phyloP scores from a whole-genome alignment of 2,888 invertebrate species.

The Globia sparganii region DNA sequence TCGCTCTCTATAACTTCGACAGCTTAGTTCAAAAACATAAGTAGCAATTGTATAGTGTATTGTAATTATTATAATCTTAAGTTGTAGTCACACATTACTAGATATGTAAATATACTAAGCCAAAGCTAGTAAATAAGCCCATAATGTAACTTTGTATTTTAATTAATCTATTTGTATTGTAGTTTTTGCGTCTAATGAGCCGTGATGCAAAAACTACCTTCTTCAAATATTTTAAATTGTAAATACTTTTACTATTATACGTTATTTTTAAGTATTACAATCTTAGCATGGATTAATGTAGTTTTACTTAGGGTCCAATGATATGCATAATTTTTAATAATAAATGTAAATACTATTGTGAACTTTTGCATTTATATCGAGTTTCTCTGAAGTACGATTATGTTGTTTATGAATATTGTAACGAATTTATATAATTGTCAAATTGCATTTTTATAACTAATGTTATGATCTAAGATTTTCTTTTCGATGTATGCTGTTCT shows the following conservation, averaged over 20 bases:
- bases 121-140: slow-evolving; percentile 42
- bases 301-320: slow-evolving; percentile 76
- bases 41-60: slow-evolving; percentile 46
- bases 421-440: slow-evolving; percentile 62
- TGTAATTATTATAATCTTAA: slow-evolving; percentile 27
- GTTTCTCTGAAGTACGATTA: slow-evolving; percentile 36
- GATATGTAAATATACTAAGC: slow-evolving; percentile 51
- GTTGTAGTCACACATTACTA: slow-evolving; percentile 49
- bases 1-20: slow-evolving; percentile 72
- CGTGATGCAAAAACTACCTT: slow-evolving; percentile 80
- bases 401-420: slow-evolving; percentile 50
- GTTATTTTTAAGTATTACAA: slow-evolving; percentile 15
- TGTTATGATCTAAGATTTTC: slow-evolving; percentile 43
- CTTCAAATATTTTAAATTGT: slow-evolving; percentile 58
- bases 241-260: slow-evolving; percentile 33
- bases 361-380: slow-evolving; percentile 60
- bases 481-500: slow-evolving; percentile 43
- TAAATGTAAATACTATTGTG: slow-evolving; percentile 54
- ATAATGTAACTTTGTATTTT: slow-evolving; percentile 25
- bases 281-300: slow-evolving; percentile 57
- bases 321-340: slow-evolving; percentile 56
- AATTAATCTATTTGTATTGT: slow-evolving; percentile 54
- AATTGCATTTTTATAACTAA: slow-evolving; percentile 56
- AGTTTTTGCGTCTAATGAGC: slow-evolving; percentile 87
- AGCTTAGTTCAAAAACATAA: slow-evolving; percentile 51